These are phyloP conservation scores for Leptatherina wallacei DNA, from an alignment of 2,797 vertebrate genomes.

Conservation along the genomic window DNA sequence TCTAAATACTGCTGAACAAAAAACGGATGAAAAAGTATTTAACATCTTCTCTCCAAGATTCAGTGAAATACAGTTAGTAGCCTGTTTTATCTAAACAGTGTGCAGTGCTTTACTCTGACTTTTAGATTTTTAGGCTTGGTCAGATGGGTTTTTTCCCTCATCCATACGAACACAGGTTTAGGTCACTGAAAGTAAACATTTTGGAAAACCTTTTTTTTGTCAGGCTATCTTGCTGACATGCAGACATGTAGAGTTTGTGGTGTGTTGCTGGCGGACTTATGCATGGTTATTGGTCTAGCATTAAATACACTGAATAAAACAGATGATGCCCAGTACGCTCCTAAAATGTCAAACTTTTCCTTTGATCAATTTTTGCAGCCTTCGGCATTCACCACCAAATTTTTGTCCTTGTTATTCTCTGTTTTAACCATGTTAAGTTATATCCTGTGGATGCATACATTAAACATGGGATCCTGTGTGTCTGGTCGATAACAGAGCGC, in stretches of 20 bases:
- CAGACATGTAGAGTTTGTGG: background rate
- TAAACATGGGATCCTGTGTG: slow-evolving; percentile 1
- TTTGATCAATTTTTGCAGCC: background rate
- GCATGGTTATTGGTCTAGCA: background rate
- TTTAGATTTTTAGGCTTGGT: too few relatives aligned
- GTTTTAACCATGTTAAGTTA: background rate
- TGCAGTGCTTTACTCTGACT: too few relatives aligned
- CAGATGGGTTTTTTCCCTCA: too few relatives aligned
- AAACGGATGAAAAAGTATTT: too few relatives aligned
- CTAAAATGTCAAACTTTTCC: background rate
- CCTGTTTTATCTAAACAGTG: too few relatives aligned
- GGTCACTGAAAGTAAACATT: too few relatives aligned
- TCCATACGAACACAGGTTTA: too few relatives aligned
- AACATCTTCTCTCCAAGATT: too few relatives aligned
- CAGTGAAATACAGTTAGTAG: too few relatives aligned
- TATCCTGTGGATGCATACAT: background rate
- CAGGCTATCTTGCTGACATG: too few relatives aligned
- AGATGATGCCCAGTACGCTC: background rate
- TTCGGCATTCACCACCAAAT: background rate
- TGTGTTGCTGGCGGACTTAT: background rate
- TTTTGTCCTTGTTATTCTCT: background rate
- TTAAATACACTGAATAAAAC: background rate
- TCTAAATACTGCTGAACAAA: too few relatives aligned
- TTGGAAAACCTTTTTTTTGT: background rate
- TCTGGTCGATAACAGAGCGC: background rate